Evolutionary conservation across 1,140 invertebrate species (phyloP), one percentile per base, ranked within the genome.

Genomic region (Venustaconcha ellipsiformis): DNA sequence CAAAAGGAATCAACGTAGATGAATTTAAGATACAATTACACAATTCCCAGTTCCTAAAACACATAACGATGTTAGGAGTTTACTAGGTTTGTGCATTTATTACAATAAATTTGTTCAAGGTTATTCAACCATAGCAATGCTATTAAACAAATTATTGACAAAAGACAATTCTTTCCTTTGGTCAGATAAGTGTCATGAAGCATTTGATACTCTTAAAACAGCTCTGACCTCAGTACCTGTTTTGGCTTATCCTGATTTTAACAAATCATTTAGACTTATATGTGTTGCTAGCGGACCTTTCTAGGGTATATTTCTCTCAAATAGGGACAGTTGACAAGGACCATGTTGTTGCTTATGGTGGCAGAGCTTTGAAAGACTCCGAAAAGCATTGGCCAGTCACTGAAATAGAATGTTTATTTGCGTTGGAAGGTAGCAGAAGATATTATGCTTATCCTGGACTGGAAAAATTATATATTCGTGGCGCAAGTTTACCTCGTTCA

Each of bases 51-150:
- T 23, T 26, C 82, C 80, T 20, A 68, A 56, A 6, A 78, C 14
- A 26, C 48, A 76, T 18, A 75, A 66, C 20, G 58, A 74, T 57
- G 58, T 78, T 55, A 57, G 71, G 18, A 26, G 59, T 65, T 81
- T 81, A 55, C 58, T 83, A 37, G 80, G 80, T 1, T 57, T 83
- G 48, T 69, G 63, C 14, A 72, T 72, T 20, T 82, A 76, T 67
- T 83, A 82, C 57, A 57, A 69, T 1, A 73, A 65, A 59, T 84
- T 82, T 77, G 57, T 78, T 66, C 60, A 79, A 23, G 14, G 57
- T 23, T 64, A n/a, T n/a, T n/a, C n/a, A n/a, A n/a, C n/a, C n/a
- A n/a, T n/a, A n/a, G n/a, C n/a, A n/a, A n/a, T n/a, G n/a, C n/a
- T n/a, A n/a, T n/a, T n/a, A n/a, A n/a, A n/a, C n/a, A n/a, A n/a